Evolutionary conservation across 2,888 invertebrate species (phyloP), one percentile per base, ranked within the genome.

Genomic region (Macrophya annulata): DNA sequence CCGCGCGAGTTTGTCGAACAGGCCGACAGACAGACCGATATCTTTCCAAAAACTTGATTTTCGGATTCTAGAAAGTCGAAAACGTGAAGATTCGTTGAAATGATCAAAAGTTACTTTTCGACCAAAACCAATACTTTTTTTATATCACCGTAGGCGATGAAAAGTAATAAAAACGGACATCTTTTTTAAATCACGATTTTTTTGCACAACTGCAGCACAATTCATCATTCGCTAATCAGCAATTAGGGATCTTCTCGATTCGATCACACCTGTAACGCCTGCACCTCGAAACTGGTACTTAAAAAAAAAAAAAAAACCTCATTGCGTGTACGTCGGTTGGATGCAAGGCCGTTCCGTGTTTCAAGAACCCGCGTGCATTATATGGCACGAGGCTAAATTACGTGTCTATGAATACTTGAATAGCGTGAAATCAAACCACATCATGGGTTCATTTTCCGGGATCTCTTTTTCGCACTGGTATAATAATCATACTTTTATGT

Each of bases 351-450:
- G 68, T 37, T 68, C 25, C 68, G 68, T 37, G 37, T 37, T 68
- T 37, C 37, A 17, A 31, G 77, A 31, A 21, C n/a, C 37, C 55
- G 55, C 37, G n/a, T 55, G 77, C 51, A 55, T 55, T 77, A 77
- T 77, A 51, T 51, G 55, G n/a, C n/a, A 37, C 77, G 77, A n/a
- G 17, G 17, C 25, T 77, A 37, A 77, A 77, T 77, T 37, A 77
- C 55, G 77, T 55, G 51, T 77, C 51, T 55, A 77, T 77, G 55
- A 51, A 77, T 51, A 77, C 10, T 77, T 55, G 37, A 77, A 37
- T n/a, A 77, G 77, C 77, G 77, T 77, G 55, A 77, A 77, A 77
- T 77, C 77, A 51, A 31, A 77, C 77, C 45, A 17, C 12, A 43
- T 74, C 45, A 45, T 12, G 71, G 71, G 71, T 15, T 31, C 31